A percentile compares a stretch with the other conserved stretches of the same genome.
phyloP scores from a whole-genome alignment of 1,140 invertebrate genomes.

The Zaprionus camerounensis region DNA sequence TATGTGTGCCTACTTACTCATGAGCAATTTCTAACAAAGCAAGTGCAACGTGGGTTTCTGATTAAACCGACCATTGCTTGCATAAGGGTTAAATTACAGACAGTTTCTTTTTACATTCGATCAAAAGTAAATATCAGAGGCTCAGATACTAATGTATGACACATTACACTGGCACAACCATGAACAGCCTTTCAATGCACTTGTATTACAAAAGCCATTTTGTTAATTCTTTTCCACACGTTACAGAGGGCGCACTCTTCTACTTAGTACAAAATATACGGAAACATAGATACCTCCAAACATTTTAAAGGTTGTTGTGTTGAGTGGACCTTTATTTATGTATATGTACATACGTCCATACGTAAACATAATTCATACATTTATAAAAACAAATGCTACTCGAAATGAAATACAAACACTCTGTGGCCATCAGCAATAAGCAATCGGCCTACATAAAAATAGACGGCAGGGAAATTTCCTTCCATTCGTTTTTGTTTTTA shows the following conservation, averaged over 20 bases:
- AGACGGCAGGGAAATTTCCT: constrained; percentile 48
- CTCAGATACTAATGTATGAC: constrained; percentile 46
- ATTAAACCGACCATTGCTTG: constrained; percentile 43
- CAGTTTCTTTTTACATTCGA: constrained; percentile 56
- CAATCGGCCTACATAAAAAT: constrained; percentile 61
- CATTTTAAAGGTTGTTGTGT: not conserved
- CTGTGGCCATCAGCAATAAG: constrained; percentile 21
- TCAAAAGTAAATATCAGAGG: constrained; percentile 52
- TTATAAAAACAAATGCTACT: constrained; percentile 63
- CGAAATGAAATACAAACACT: constrained; percentile 65
- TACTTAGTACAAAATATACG: not conserved
- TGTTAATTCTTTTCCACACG: not conserved
- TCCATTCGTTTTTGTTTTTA: constrained; percentile 57
- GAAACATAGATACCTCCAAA: too few relatives aligned
- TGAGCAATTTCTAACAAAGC: constrained; percentile 33
- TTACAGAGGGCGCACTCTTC: not conserved
- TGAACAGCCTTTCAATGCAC: not conserved
- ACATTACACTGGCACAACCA: constrained; percentile 21
- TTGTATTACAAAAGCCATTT: constrained; percentile 1
- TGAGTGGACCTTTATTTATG: not conserved
- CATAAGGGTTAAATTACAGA: constrained; percentile 36
- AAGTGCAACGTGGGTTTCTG: constrained; percentile 47
- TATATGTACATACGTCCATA: not conserved
- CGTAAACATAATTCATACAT: constrained; percentile 16
- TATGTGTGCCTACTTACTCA: constrained; percentile 6